Base-by-base conservation (phyloP, 1,140 invertebrate genomes). In the Triops longicaudatus region DNA sequence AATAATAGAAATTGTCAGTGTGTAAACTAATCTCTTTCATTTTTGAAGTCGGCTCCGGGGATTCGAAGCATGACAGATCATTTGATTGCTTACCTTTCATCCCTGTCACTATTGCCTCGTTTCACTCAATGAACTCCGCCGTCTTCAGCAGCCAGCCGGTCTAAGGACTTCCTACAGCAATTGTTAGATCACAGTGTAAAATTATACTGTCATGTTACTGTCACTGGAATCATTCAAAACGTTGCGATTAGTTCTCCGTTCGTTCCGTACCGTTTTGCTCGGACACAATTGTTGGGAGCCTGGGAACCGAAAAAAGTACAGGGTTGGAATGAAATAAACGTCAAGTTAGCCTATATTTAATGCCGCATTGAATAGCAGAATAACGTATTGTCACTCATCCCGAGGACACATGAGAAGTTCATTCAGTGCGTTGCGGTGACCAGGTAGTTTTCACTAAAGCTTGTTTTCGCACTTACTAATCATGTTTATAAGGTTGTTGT, bases 171-270 rank as follows among this genome's bases (percentile, higher is more conserved):
- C 14, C 10, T 63, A 63, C 10, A 63, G 50, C n/a, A 63, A 63
- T 22, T 63, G 22, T 63, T 10, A 22, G 22, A 63, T 63, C 50
- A 4, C 50, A 22, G 22, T 37, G 14, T 63, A 17, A 17, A 63
- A 63, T 63, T 63, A 63, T 22, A 63, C 50, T 63, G 50, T 63
- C 50, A 63, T 63, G 50, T 63, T 63, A 63, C 50, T 22, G 50
- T 63, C 50, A 63, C 50, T 22, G 6, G 50, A 63, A 22, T 63
- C 14, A 17, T 63, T 63, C 22, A 63, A 14, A 63, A 63, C 50
- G 50, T 6, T 63, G 50, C 50, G 50, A 63, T 63, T 63, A 63
- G 14, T 63, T 63, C 50, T 63, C 50, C 0, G 14, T 63, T 22
- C 50, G 50, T 63, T 9, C 50, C 22, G 5, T 22, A 63, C 14